These are phyloP conservation scores for Pseudoatta argentina DNA, from an alignment of 1,140 invertebrate species.

Conservation along the genomic window DNA sequence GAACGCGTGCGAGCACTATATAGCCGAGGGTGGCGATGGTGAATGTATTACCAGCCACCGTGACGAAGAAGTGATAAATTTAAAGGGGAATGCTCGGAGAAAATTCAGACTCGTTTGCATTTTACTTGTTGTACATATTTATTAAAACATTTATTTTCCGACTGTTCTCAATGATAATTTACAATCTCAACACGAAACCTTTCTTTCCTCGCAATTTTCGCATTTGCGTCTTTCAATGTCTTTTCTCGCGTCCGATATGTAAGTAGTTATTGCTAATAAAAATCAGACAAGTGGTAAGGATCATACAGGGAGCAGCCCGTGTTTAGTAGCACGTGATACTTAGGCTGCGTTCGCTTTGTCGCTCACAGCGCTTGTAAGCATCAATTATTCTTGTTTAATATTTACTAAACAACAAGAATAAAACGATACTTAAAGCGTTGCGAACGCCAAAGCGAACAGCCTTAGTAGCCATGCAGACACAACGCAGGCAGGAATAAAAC, in stretches of 20 bases:
- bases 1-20: background rate
- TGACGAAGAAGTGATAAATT: slow-evolving; percentile 4
- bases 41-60: slow-evolving; percentile 12
- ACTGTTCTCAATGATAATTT: background rate
- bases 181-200: background rate
- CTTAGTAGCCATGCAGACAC: background rate
- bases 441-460: no score
- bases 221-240: no score
- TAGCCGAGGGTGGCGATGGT: slow-evolving; percentile 11
- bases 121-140: background rate
- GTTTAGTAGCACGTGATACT: background rate
- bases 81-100: background rate
- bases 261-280: background rate
- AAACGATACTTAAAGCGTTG: no score
- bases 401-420: no score
- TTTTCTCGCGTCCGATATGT: background rate
- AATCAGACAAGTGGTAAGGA: slow-evolving; percentile 24
- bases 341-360: background rate
- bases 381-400: no score
- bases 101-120: background rate
- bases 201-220: background rate
- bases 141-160: background rate
- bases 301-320: background rate
- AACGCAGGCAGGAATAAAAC: background rate
- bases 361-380: no score